Conservation (phyloP, 2,797 vertebrate species). For the Thaleichthys pacificus region DNA sequence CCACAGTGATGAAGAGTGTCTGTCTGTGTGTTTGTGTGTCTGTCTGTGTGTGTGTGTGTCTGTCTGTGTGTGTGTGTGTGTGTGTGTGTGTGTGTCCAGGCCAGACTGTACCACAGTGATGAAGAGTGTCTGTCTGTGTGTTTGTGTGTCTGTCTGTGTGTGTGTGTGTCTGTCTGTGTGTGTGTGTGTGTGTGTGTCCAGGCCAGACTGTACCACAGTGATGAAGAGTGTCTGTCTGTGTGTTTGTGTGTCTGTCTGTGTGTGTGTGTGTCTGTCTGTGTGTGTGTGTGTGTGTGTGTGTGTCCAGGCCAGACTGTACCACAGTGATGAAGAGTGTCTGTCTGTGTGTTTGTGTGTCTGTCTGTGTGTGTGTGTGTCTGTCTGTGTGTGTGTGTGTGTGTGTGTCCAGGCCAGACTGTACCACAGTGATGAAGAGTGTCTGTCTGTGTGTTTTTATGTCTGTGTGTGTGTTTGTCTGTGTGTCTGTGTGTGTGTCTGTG, state of each 20-base stretch:
- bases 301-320: conserved; percentile 66
- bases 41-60: too few species aligned
- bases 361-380: not conserved
- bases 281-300: too few species aligned
- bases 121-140: too few species aligned
- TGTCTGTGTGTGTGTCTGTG: not conserved
- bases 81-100: too few species aligned
- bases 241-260: conserved; percentile 6
- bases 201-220: conserved; percentile 61
- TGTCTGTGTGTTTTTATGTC: too few species aligned
- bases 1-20: conserved; percentile 6
- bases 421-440: conserved; percentile 6
- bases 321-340: conserved; percentile 8
- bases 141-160: not conserved
- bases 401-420: conserved; percentile 74
- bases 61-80: too few species aligned
- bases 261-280: not conserved
- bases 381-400: conserved; percentile 26
- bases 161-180: not conserved
- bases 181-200: conserved; percentile 66
- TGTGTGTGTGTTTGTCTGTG: too few species aligned
- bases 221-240: not conserved
- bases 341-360: too few species aligned
- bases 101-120: too few species aligned
- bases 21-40: too few species aligned